Evolutionary conservation across 2,797 vertebrate genomes (phyloP).

Genomic region (Coreius guichenoti): DNA sequence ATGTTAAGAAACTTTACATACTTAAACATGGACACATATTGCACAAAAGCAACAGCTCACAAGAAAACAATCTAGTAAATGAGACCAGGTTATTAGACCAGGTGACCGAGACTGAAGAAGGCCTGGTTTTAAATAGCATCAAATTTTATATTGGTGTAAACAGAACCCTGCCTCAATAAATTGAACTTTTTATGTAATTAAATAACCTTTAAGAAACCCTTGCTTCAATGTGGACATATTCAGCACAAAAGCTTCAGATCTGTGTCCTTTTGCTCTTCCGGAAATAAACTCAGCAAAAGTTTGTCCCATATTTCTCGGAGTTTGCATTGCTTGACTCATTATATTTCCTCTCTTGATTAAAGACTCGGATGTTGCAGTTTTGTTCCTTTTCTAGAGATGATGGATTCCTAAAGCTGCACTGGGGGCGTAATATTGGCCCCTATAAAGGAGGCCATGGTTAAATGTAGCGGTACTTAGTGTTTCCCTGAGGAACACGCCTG

Average conservation of each 20-base stretch:
- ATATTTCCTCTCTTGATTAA: conserved; percentile 52
- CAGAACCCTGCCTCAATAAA: neutral
- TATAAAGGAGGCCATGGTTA: conserved; percentile 73
- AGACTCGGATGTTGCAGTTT: conserved; percentile 45
- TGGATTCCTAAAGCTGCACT: conserved; percentile 70
- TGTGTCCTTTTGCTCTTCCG: conserved; percentile 35
- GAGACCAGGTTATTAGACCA: conserved; percentile 1
- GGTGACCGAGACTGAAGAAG: neutral
- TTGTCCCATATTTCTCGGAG: conserved; percentile 37
- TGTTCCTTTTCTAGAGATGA: conserved; percentile 69
- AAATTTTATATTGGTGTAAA: neutral
- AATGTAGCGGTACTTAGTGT: conserved; percentile 73
- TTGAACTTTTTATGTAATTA: conserved; percentile 3
- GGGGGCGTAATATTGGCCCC: conserved; percentile 64
- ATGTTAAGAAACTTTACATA: conserved; percentile 21
- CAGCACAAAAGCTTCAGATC: conserved; percentile 35
- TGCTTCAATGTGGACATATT: conserved; percentile 15
- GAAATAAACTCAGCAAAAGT: conserved; percentile 48
- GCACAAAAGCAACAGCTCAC: neutral
- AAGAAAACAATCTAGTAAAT: neutral
- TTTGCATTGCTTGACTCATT: conserved; percentile 31
- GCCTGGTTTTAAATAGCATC: neutral
- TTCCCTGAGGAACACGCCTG: conserved; percentile 65
- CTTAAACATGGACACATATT: neutral
- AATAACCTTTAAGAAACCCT: conserved; percentile 22